Percentiles rank a stretch among this genome's conserved stretches.
phyloP scores from a whole-genome alignment of 2,113 vertebrate genomes.

The Oryzias curvinotus region DNA sequence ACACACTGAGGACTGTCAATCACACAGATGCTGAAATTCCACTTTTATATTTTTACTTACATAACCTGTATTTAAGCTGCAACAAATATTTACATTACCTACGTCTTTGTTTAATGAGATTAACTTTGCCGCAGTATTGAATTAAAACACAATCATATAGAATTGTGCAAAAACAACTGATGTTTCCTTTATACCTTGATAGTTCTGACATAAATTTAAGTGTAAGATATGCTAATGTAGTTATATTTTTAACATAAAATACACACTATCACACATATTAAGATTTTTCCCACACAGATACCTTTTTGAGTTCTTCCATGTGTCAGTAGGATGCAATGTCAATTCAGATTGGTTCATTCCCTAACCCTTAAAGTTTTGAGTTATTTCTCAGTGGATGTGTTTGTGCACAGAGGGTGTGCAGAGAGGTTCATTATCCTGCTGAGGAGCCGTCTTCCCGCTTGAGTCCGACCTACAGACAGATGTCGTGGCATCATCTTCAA shows the following conservation, averaged over 20 bases:
- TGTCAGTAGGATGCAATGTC: background rate
- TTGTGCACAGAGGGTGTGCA: background rate
- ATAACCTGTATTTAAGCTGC: background rate
- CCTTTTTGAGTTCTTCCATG: background rate
- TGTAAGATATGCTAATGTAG: background rate
- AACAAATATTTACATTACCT: conserved; percentile 3
- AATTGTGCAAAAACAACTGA: too few relatives aligned
- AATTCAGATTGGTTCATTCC: background rate
- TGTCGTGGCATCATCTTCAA: background rate
- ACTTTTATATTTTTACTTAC: conserved; percentile 16
- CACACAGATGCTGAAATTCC: conserved; percentile 32
- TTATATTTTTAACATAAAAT: background rate
- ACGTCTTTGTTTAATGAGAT: background rate
- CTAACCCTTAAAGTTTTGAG: background rate
- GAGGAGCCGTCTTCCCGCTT: background rate
- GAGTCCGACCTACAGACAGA: conserved; percentile 8
- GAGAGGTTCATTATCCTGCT: conserved; percentile 6
- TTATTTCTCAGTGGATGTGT: background rate
- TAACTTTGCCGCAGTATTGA: background rate
- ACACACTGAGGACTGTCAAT: conserved; percentile 51
- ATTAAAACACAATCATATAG: too few relatives aligned
- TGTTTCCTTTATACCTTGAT: too few relatives aligned
- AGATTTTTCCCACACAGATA: background rate
- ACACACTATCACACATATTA: background rate
- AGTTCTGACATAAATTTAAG: too few relatives aligned